Percentiles rank a stretch among this genome's conserved stretches.
phyloP scores from a whole-genome alignment of 2,888 invertebrate species.

The Oeneis ivallda region DNA sequence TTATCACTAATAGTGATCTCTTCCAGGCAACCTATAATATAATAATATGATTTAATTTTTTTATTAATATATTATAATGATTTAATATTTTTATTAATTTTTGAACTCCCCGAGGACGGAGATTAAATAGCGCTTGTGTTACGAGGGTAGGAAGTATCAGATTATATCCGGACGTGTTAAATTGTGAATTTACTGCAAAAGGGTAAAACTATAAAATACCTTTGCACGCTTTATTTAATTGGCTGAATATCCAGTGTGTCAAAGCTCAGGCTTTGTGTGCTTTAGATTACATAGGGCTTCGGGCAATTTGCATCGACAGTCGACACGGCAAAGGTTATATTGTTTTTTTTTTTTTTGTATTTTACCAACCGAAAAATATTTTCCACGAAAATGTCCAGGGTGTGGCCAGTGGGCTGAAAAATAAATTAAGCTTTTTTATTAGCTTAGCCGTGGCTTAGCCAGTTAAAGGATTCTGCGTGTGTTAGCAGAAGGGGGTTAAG shows the following conservation, averaged over 20 bases:
- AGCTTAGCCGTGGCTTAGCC: too few relatives aligned
- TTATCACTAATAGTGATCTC: too few relatives aligned
- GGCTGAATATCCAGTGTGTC: slow-evolving; percentile 12
- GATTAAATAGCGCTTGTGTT: too few relatives aligned
- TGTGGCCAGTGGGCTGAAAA: neutral
- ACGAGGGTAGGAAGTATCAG: too few relatives aligned
- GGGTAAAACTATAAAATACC: neutral
- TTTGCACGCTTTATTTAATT: neutral
- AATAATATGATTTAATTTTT: too few relatives aligned
- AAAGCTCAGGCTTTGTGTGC: slow-evolving; percentile 13
- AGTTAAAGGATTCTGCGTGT: too few relatives aligned
- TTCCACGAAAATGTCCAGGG: neutral
- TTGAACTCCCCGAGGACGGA: too few relatives aligned
- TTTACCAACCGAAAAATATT: neutral
- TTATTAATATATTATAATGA: too few relatives aligned
- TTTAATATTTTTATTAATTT: too few relatives aligned
- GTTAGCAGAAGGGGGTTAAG: too few relatives aligned
- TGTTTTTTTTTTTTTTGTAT: slow-evolving; percentile 9
- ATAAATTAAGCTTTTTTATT: neutral
- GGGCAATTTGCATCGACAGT: slow-evolving; percentile 10
- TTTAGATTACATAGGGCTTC: slow-evolving; percentile 7
- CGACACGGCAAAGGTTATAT: slow-evolving; percentile 10
- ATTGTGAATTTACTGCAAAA: neutral
- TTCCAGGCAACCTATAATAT: too few relatives aligned
- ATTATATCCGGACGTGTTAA: too few relatives aligned